Evolutionary conservation across 2,797 vertebrate genomes (phyloP).

Genomic region (Lophotriccus pileatus): DNA sequence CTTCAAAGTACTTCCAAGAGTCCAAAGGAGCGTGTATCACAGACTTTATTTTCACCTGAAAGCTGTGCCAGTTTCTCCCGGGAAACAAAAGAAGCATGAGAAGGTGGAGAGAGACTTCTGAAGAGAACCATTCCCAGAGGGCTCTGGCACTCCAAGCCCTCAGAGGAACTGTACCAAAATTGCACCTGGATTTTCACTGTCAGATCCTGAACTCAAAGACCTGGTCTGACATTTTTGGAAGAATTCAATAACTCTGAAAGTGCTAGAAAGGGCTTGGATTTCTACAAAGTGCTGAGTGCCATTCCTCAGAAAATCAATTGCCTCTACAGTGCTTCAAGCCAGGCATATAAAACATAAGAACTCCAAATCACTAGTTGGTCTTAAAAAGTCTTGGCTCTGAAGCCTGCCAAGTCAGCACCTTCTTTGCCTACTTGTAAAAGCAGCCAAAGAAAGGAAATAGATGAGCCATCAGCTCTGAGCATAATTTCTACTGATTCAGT

Average conservation of each 20-base stretch:
- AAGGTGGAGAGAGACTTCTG: background rate
- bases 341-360: conserved; percentile 53
- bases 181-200: background rate
- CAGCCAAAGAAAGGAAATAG: conserved; percentile 60
- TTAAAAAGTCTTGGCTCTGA: conserved; percentile 61
- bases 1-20: background rate
- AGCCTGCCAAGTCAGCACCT: conserved; percentile 63
- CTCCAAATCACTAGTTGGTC: conserved; percentile 55
- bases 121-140: background rate
- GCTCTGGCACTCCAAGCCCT: background rate
- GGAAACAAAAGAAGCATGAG: background rate
- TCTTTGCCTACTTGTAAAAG: conserved; percentile 55
- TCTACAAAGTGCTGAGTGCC: conserved; percentile 57
- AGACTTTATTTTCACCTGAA: background rate
- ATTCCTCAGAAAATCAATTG: conserved; percentile 59
- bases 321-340: conserved; percentile 24
- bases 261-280: conserved; percentile 2
- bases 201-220: background rate
- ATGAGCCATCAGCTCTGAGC: conserved; percentile 60
- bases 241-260: conserved; percentile 10
- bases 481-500: conserved; percentile 62
- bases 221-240: background rate
- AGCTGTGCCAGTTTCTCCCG: background rate
- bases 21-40: background rate
- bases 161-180: background rate